A percentile compares a stretch with the other conserved stretches of the same genome.
phyloP scores from a whole-genome alignment of 1,140 invertebrate species.

The Drosophila pseudoananassae region DNA sequence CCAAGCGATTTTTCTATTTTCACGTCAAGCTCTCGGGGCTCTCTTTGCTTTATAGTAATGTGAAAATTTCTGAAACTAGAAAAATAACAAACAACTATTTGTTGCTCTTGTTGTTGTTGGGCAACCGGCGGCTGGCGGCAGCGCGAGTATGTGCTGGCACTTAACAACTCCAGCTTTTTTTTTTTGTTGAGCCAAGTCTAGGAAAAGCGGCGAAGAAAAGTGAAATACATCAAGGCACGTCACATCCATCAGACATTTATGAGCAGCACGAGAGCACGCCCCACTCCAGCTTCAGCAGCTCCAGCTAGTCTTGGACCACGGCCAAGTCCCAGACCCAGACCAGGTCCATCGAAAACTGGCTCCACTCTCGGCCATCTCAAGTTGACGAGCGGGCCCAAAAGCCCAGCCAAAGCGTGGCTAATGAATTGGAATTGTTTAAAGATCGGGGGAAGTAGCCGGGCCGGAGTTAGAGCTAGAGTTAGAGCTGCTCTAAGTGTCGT shows the following conservation, averaged over 20 bases:
- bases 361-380: constrained; percentile 11
- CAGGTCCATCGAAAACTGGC: constrained; percentile 40
- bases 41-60: constrained; percentile 75
- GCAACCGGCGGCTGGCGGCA: constrained; percentile 7
- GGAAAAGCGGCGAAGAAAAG: constrained; percentile 64
- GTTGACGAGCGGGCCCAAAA: constrained; percentile 58
- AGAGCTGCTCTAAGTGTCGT: constrained; percentile 60
- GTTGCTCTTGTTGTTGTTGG: constrained; percentile 28
- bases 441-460: constrained; percentile 27
- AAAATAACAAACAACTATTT: constrained; percentile 60
- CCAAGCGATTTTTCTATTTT: constrained; percentile 77
- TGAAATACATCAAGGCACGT: constrained; percentile 81
- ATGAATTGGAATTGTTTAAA: constrained; percentile 78
- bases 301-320: constrained; percentile 1
- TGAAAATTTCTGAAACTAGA: constrained; percentile 79
- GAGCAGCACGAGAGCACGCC: constrained; percentile 79
- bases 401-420: constrained; percentile 69
- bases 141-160: constrained; percentile 65
- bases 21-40: constrained; percentile 51
- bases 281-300: constrained; percentile 30
- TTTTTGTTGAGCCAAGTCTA: constrained; percentile 14
- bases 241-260: constrained; percentile 80
- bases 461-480: background rate
- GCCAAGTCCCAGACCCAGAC: constrained; percentile 16
- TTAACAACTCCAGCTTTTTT: constrained; percentile 54